Conservation (phyloP, 2,888 invertebrate genomes). For the Caprella mutica region DNA sequence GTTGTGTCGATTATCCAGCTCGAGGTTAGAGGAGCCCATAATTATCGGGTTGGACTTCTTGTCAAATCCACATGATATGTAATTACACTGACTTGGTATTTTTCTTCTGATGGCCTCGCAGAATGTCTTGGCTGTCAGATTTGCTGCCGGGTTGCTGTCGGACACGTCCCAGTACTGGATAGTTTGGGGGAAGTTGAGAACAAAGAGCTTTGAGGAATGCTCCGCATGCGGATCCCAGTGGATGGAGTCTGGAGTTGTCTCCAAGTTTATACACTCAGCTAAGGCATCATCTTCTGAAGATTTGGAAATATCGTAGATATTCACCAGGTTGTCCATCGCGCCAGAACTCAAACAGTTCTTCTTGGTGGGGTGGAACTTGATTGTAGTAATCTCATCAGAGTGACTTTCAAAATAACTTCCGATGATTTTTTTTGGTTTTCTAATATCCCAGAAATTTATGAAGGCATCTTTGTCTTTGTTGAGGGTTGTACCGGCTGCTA, state of each 20-base stretch:
- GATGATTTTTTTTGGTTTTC: slow-evolving; percentile 46
- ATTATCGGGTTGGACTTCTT: not conserved
- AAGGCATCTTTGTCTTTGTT: slow-evolving; percentile 54
- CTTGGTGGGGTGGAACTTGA: slow-evolving; percentile 59
- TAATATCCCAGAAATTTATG: slow-evolving; percentile 68
- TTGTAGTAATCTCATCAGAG: slow-evolving; percentile 65
- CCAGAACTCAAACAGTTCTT: slow-evolving; percentile 59
- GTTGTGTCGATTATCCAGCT: not conserved
- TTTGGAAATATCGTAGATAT: slow-evolving; percentile 65
- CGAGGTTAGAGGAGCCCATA: slow-evolving; percentile 1
- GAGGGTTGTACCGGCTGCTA: slow-evolving; percentile 64
- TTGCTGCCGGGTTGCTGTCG: slow-evolving; percentile 17
- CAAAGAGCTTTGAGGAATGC: slow-evolving; percentile 10
- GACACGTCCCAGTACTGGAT: slow-evolving; percentile 29
- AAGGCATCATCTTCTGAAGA: slow-evolving; percentile 67
- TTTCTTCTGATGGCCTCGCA: slow-evolving; percentile 16
- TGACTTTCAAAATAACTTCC: slow-evolving; percentile 77
- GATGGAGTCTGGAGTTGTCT: slow-evolving; percentile 14
- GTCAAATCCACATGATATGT: not conserved
- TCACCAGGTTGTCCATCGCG: slow-evolving; percentile 71
- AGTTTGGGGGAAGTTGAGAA: slow-evolving; percentile 14
- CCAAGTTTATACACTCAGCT: slow-evolving; percentile 21
- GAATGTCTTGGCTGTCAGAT: slow-evolving; percentile 14
- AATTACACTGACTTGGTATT: slow-evolving; percentile 19
- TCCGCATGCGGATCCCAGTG: slow-evolving; percentile 14